Base-by-base conservation (phyloP, 2,888 invertebrate species). In the Lasioglossum pauxillum region DNA sequence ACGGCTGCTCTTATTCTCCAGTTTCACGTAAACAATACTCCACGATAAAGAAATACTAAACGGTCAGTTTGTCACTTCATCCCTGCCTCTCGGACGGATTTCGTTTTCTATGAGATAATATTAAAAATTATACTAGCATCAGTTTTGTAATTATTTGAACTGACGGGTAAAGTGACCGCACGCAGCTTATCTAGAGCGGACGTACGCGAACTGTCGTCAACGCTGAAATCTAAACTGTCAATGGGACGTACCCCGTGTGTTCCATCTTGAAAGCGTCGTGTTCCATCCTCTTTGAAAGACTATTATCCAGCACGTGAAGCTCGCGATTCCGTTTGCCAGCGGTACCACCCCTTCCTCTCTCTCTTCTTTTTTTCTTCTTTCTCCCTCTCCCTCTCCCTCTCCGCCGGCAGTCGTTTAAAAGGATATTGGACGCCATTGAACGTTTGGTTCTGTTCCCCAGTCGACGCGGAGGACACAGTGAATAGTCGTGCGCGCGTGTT, bases 381-480 rank as follows among this genome's bases (percentile, higher is more conserved):
- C 27, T 35, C 19, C 49, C 38, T 77, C n/a, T n/a, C 46, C 4
- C 16, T 46, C 46, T 46, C 16, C 5, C 46, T 1, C 27, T n/a
- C 60, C 4, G 16, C 31, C 35, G 73, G 38, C 46, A 31, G 64
- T 84, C 44, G 69, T 78, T 85, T 78, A 38, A 77, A 79, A 83
- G 78, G 79, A 81, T 77, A 83, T 79, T 44, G 73, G 79, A 74
- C 83, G 86, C 80, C 88, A 77, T 88, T 84, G 89, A 79, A 78
- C 77, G 71, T 64, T 80, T 71, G 72, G 72, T 76, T 69, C 78
- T 80, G 78, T 86, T 80, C 67, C 67, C 83, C 80, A 74, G 75
- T 82, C 79, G 75, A 60, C 53, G 72, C 76, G 72, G 53, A 75
- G 74, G 77, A 73, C 49, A 84, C 84, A 75, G 79, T 72, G 75